Evolutionary conservation across 1,140 invertebrate species (phyloP).

Genomic region (Metopolophium dirhodum): DNA sequence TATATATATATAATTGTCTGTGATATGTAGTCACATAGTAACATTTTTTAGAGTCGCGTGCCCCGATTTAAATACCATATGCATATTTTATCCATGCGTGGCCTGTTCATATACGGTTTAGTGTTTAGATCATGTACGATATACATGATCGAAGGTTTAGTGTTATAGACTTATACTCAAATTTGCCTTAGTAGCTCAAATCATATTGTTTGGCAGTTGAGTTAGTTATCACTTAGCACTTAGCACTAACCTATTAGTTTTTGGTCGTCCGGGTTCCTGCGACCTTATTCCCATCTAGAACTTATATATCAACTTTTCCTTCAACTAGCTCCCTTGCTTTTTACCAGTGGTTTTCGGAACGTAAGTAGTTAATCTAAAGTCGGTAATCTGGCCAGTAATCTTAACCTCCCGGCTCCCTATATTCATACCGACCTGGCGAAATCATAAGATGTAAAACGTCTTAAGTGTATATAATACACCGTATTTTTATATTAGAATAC

Average conservation of each 20-base stretch:
- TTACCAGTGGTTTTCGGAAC: neutral
- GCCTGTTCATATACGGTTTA: neutral
- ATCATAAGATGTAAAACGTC: neutral
- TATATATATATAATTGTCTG: too few relatives aligned
- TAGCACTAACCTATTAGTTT: too few relatives aligned
- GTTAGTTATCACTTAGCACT: neutral
- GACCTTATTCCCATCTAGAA: neutral
- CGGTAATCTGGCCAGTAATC: neutral
- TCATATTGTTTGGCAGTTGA: neutral
- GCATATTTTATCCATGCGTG: too few relatives aligned
- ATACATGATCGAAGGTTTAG: neutral
- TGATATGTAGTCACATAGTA: neutral
- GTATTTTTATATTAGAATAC: neutral
- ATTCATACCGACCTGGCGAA: too few relatives aligned
- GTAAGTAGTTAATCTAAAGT: neutral
- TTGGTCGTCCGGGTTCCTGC: too few relatives aligned
- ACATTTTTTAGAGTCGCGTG: neutral
- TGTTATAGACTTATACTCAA: neutral
- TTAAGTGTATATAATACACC: neutral
- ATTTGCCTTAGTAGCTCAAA: too few relatives aligned
- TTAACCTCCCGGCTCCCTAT: neutral
- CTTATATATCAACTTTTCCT: neutral
- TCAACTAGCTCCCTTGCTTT: neutral
- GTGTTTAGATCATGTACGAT: neutral
- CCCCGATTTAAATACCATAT: neutral